phyloP scores from a whole-genome alignment of 2,113 vertebrate genomes.

The Oryzias melastigma region DNA sequence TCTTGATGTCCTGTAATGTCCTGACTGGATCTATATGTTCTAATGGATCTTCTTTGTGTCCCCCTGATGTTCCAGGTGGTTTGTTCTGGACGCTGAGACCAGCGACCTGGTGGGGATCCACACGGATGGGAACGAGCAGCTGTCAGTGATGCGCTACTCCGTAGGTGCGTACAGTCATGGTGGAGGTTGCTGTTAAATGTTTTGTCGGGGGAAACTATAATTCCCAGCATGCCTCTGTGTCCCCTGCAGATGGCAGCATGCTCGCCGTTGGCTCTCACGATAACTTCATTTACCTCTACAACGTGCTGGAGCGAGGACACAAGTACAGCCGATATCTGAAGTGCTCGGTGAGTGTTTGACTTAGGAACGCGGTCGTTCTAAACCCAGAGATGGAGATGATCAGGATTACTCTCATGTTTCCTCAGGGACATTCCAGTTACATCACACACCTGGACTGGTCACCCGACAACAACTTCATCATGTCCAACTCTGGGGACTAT shows the following conservation, averaged over 20 bases:
- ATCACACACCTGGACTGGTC: slow-evolving; percentile 99
- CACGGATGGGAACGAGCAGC: slow-evolving; percentile 96
- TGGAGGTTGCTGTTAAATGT: too few relatives aligned
- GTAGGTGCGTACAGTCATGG: slow-evolving; percentile 78
- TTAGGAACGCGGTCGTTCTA: neutral
- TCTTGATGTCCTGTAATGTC: too few relatives aligned
- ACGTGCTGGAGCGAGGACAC: slow-evolving; percentile 90
- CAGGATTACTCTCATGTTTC: slow-evolving; percentile 1
- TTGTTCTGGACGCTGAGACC: slow-evolving; percentile 93
- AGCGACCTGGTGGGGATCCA: slow-evolving; percentile 95
- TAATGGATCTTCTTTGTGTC: too few relatives aligned
- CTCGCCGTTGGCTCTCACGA: slow-evolving; percentile 97
- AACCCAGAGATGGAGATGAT: neutral
- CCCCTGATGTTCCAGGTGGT: slow-evolving; percentile 82
- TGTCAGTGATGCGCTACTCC: slow-evolving; percentile 96
- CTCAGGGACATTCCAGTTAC: slow-evolving; percentile 98
- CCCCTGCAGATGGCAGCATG: slow-evolving; percentile 85
- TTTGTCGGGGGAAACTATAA: neutral
- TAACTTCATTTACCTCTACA: slow-evolving; percentile 98
- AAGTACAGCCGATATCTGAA: slow-evolving; percentile 95
- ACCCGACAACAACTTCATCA: slow-evolving; percentile 96
- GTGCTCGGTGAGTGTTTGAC: slow-evolving; percentile 83
- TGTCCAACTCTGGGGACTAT: slow-evolving; percentile 99
- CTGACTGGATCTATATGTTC: too few relatives aligned
- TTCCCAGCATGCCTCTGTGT: slow-evolving; percentile 22